Conservation (phyloP, 2,888 invertebrate species). For the Nomada goodeniana region DNA sequence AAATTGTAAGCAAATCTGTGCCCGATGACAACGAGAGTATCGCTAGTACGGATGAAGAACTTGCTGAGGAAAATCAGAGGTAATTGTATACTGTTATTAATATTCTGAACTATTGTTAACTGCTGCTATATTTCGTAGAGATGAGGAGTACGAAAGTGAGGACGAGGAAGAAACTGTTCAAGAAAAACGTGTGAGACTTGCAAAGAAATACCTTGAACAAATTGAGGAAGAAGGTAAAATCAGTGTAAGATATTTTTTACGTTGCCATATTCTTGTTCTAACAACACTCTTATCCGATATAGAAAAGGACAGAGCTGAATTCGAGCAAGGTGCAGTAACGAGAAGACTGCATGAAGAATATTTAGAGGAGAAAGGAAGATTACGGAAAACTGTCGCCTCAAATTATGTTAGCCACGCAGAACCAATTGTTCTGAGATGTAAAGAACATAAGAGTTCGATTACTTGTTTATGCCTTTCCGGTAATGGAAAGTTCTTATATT, state of each 20-base stretch:
- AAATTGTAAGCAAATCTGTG: slow-evolving; percentile 61
- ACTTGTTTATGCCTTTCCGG: slow-evolving; percentile 92
- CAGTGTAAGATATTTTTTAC: neutral
- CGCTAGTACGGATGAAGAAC: slow-evolving; percentile 81
- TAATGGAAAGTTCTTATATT: slow-evolving; percentile 90
- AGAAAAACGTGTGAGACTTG: slow-evolving; percentile 94
- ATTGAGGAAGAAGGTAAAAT: slow-evolving; percentile 90
- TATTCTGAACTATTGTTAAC: slow-evolving; percentile 24
- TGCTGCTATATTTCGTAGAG: slow-evolving; percentile 17
- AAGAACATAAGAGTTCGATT: slow-evolving; percentile 91
- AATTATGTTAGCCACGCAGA: slow-evolving; percentile 84
- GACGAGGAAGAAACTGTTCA: slow-evolving; percentile 92
- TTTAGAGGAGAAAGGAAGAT: slow-evolving; percentile 93
- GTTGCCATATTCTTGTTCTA: neutral
- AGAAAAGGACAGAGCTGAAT: slow-evolving; percentile 89
- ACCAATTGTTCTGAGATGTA: slow-evolving; percentile 87
- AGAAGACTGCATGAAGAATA: slow-evolving; percentile 93
- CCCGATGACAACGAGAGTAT: slow-evolving; percentile 79
- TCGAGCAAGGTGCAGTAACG: slow-evolving; percentile 89
- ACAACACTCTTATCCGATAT: slow-evolving; percentile 20
- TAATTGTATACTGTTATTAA: slow-evolving; percentile 49
- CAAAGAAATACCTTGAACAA: slow-evolving; percentile 95
- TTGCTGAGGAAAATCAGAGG: slow-evolving; percentile 78
- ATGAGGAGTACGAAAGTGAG: slow-evolving; percentile 80
- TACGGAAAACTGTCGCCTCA: slow-evolving; percentile 91